phyloP scores from a whole-genome alignment of 2,888 invertebrate species.

The Nephrotoma flavescens region DNA sequence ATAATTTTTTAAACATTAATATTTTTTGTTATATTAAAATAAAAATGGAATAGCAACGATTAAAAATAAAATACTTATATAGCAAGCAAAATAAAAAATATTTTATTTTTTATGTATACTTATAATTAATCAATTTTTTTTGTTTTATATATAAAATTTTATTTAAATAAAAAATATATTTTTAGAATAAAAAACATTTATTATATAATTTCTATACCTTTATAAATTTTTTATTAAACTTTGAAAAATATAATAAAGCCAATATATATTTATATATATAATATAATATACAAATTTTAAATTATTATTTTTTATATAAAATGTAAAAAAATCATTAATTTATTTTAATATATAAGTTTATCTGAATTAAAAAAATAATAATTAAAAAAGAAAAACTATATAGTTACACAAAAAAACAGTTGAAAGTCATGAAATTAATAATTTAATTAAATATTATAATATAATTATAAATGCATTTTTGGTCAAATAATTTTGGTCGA shows the following conservation, averaged over 20 bases:
- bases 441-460: not conserved
- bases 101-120: not conserved
- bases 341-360: not conserved
- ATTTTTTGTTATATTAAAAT: not conserved
- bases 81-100: not conserved
- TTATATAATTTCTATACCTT: not conserved
- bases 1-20: not conserved
- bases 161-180: not conserved
- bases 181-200: not conserved
- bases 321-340: not conserved
- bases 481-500: not conserved
- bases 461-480: not conserved
- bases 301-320: not conserved
- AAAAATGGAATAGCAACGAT: not conserved
- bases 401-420: not conserved
- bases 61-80: not conserved
- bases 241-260: not conserved
- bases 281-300: not conserved
- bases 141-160: not conserved
- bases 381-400: not conserved
- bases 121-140: not conserved
- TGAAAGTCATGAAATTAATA: not conserved
- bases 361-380: not conserved
- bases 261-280: not conserved
- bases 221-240: not conserved